Evolutionary conservation across 2,113 vertebrate species (phyloP).

Genomic region (Lathamus discolor): DNA sequence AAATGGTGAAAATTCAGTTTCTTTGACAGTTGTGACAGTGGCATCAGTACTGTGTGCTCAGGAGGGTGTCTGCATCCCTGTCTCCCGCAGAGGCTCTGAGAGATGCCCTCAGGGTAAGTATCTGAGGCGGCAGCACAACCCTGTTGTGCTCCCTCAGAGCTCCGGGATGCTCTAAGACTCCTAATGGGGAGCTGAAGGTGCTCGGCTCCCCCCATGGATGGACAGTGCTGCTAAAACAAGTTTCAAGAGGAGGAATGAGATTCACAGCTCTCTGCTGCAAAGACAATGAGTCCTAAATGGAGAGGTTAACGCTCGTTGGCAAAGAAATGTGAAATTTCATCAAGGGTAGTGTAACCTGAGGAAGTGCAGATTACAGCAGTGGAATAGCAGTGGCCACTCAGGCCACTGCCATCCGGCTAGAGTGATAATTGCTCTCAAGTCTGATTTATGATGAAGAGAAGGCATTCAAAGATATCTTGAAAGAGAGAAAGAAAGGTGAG

Average conservation of each 20-base stretch:
- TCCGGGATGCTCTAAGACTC: background rate
- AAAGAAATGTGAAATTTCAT: constrained; percentile 61
- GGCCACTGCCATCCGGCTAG: background rate
- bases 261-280: background rate
- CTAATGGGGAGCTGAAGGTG: background rate
- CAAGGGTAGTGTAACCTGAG: constrained; percentile 50
- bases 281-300: constrained; percentile 41
- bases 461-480: constrained; percentile 61
- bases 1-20: background rate
- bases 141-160: background rate
- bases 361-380: constrained; percentile 37
- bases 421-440: constrained; percentile 56
- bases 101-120: background rate
- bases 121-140: background rate
- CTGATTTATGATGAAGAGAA: constrained; percentile 53
- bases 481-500: constrained; percentile 54
- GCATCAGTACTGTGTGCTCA: background rate
- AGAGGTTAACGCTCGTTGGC: constrained; percentile 1
- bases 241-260: background rate
- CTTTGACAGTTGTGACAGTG: background rate
- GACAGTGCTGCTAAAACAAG: background rate
- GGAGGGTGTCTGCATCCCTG: background rate
- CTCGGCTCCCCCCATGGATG: background rate
- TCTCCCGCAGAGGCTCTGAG: background rate
- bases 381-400: constrained; percentile 44